Evolutionary conservation across 2,113 vertebrate genomes (phyloP).

Genomic region (Numida meleagris): DNA sequence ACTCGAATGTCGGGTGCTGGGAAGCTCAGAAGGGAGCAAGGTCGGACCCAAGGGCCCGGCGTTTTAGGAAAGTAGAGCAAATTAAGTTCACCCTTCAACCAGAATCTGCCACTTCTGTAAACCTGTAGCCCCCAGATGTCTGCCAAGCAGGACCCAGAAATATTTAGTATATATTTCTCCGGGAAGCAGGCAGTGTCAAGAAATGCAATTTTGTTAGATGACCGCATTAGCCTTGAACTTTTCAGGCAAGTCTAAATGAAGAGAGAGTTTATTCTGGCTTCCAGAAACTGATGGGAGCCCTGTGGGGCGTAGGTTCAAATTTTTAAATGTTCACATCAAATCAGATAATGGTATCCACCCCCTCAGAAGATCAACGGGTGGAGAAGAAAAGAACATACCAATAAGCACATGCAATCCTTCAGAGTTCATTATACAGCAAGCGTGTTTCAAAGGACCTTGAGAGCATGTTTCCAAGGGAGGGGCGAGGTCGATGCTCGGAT

Average conservation of each 20-base stretch:
- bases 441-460: conserved; percentile 77
- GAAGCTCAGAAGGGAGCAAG: conserved; percentile 17
- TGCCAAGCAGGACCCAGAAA: background rate
- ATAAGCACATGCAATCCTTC: conserved; percentile 50
- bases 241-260: conserved; percentile 2
- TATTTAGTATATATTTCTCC: background rate
- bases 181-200: background rate
- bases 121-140: background rate
- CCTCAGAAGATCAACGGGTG: conserved; percentile 9
- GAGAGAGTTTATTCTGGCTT: conserved; percentile 35
- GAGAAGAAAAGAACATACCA: conserved; percentile 31
- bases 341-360: background rate
- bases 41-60: background rate
- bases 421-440: conserved; percentile 59
- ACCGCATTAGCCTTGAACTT: conserved; percentile 39
- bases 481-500: conserved; percentile 67
- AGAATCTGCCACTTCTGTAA: background rate
- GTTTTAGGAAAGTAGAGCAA: conserved; percentile 12
- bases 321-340: conserved; percentile 48
- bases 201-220: conserved; percentile 25
- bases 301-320: background rate
- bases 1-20: background rate
- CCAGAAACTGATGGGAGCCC: conserved; percentile 9
- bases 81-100: conserved; percentile 38
- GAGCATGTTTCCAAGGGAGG: conserved; percentile 70